Evolutionary conservation across 2,797 vertebrate species (phyloP).

Genomic region (Chiloscyllium punctatum): DNA sequence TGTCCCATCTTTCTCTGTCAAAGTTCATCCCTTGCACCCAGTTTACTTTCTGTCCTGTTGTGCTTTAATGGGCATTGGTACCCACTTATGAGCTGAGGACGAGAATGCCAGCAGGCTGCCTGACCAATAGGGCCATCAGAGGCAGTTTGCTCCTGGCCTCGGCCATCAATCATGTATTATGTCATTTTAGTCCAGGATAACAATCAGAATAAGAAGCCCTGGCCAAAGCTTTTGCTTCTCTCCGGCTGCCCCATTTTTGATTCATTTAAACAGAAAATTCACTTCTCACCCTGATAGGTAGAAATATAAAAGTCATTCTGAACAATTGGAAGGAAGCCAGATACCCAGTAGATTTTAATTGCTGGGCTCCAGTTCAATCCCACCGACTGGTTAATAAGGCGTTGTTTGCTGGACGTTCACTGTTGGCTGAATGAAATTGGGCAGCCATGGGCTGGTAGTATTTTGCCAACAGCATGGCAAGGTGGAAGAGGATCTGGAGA

Average conservation of each 20-base stretch:
- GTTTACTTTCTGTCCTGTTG: not conserved
- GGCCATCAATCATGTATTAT: not conserved
- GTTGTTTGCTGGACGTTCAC: not conserved
- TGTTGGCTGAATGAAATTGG: not conserved
- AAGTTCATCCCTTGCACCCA: not conserved
- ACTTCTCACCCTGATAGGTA: not conserved
- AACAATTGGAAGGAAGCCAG: not conserved
- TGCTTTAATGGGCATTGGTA: not conserved
- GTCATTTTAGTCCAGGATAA: not conserved
- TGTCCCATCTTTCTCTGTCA: not conserved
- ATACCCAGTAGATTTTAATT: not conserved
- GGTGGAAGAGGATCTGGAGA: not conserved
- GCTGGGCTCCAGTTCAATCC: not conserved
- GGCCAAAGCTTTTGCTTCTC: not conserved
- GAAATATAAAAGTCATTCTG: not conserved
- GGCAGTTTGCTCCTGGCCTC: not conserved
- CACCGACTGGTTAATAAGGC: not conserved
- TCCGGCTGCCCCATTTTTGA: not conserved
- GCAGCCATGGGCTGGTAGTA: not conserved
- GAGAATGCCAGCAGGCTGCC: not conserved
- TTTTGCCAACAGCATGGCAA: not conserved
- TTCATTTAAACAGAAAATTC: not conserved
- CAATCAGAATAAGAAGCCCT: not conserved
- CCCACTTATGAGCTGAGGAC: not conserved
- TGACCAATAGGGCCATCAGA: not conserved